phyloP scores from a whole-genome alignment of 2,797 vertebrate genomes.

The Tarsius wallacei region DNA sequence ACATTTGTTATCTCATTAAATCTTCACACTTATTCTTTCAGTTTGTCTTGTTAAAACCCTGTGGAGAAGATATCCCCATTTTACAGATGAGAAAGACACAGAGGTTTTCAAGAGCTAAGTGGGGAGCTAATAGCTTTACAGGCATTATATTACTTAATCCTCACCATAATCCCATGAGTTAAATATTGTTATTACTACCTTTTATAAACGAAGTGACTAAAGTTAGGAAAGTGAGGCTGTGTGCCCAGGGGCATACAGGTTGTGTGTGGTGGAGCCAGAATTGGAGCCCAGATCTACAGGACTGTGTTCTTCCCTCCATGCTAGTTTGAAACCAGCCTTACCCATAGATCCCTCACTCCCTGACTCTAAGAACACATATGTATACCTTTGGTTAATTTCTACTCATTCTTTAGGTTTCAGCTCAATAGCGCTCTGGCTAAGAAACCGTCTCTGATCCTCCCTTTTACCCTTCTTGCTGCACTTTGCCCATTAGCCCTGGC shows the following conservation, averaged over 20 bases:
- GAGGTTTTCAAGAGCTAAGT: conserved; percentile 48
- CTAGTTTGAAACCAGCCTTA: neutral
- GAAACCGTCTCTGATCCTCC: neutral
- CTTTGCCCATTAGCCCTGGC: neutral
- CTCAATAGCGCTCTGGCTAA: conserved; percentile 12
- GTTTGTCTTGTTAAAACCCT: conserved; percentile 57
- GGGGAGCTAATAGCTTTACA: neutral
- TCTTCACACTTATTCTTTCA: conserved; percentile 43
- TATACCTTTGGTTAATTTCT: conserved; percentile 5
- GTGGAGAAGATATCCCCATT: conserved; percentile 24
- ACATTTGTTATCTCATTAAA: conserved; percentile 55
- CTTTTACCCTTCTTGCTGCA: neutral
- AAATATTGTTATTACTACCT: neutral
- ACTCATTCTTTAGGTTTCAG: conserved; percentile 15
- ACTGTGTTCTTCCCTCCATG: neutral
- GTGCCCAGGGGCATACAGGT: neutral
- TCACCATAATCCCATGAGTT: neutral
- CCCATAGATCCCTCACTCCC: neutral
- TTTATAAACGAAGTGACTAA: conserved; percentile 44
- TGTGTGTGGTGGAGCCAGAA: neutral
- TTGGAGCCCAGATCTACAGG: neutral
- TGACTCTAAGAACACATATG: neutral
- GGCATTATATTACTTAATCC: neutral
- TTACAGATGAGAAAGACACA: conserved; percentile 51
- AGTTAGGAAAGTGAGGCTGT: neutral